phyloP scores from a whole-genome alignment of 1,140 invertebrate species.

The Caerostris darwini region DNA sequence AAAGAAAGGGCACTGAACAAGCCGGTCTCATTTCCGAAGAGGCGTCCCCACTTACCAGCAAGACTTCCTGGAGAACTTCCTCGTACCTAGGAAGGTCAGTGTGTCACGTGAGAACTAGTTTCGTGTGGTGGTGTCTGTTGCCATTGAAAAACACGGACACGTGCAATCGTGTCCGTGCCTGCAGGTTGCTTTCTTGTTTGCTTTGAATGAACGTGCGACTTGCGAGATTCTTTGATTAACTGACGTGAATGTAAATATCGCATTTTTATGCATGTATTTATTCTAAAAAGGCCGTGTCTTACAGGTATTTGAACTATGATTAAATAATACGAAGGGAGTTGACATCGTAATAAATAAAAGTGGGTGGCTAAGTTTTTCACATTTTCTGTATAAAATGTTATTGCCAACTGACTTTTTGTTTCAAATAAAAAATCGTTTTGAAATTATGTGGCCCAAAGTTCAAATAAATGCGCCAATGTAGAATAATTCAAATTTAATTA shows the following conservation, averaged over 20 bases:
- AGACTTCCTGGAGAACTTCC: conserved; percentile 66
- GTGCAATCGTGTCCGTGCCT: neutral
- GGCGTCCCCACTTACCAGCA: conserved; percentile 31
- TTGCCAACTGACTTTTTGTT: no score
- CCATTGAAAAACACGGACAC: conserved; percentile 40
- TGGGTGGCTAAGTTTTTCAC: no score
- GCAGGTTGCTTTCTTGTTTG: neutral
- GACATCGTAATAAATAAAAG: no score
- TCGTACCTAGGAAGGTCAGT: conserved; percentile 71
- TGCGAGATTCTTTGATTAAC: no score
- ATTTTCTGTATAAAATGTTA: no score
- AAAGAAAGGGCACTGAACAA: neutral
- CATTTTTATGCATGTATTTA: neutral
- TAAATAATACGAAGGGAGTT: neutral
- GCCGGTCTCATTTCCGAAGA: conserved; percentile 43
- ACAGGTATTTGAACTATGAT: neutral
- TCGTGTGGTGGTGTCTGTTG: neutral
- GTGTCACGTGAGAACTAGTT: conserved; percentile 41
- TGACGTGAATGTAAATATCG: neutral
- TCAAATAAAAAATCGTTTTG: no score
- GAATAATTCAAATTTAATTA: no score
- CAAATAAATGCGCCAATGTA: no score
- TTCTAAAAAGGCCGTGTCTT: neutral
- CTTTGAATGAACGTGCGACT: neutral
- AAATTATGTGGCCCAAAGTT: no score